Evolutionary conservation across 2,888 invertebrate species (phyloP), one percentile per base, ranked within the genome.

Genomic region (Neoaliturus tenellus): DNA sequence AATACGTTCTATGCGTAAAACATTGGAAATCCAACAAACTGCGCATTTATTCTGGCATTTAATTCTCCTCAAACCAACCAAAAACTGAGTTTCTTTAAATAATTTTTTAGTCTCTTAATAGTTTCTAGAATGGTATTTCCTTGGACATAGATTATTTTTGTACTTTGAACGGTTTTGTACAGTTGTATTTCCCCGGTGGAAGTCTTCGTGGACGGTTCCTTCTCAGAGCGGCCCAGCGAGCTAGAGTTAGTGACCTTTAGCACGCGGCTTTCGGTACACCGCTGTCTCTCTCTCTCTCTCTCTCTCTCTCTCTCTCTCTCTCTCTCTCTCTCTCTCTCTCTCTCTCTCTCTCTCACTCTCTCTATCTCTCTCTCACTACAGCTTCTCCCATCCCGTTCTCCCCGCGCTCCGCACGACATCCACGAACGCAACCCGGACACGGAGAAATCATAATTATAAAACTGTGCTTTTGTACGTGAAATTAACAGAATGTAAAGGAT

Each of bases 171-270:
- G n/a, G n/a, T n/a, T n/a, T n/a, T n/a, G n/a, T n/a, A n/a, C n/a
- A n/a, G n/a, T n/a, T n/a, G n/a, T n/a, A n/a, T n/a, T n/a, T n/a
- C n/a, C n/a, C n/a, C n/a, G n/a, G n/a, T n/a, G n/a, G n/a, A n/a
- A n/a, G n/a, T n/a, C n/a, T n/a, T n/a, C n/a, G n/a, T n/a, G n/a
- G n/a, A n/a, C n/a, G n/a, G n/a, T n/a, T n/a, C n/a, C n/a, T n/a
- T n/a, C n/a, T n/a, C 51, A 23, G 51, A 12, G 14, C 12, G 8
- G 51, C 20, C 20, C 51, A 39, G 51, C 51, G 20, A 23, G 31
- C 28, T 3, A 5, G 28, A 62, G 62, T 62, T 62, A 62, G 62
- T 62, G 62, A 62, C 62, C 62, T 62, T 62, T 62, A 17, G 28
- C 28, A 1, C 28, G 31, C 62, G 2, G 23, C 3, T 23, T 55